Percentiles rank a stretch among this genome's conserved stretches.
Evolutionary conservation across 2,888 invertebrate species (phyloP).

Genomic region (Scaptomyza reducta): DNA sequence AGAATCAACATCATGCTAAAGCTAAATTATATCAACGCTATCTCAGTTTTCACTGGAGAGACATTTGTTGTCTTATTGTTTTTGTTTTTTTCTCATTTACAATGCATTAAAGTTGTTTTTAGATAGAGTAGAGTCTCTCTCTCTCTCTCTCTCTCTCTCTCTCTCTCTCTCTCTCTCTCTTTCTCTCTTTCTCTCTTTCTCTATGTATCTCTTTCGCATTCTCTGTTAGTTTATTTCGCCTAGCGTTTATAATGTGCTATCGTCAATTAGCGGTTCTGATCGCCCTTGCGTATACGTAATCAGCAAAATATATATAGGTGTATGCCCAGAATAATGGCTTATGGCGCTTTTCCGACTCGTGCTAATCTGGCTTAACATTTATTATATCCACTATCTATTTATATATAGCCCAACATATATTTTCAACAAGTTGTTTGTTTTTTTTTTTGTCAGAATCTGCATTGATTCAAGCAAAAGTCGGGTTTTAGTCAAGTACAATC

Average conservation of each 20-base stretch:
- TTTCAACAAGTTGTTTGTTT: no score
- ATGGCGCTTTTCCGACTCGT: constrained; percentile 1
- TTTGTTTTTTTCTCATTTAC: neutral
- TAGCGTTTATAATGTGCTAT: constrained; percentile 10
- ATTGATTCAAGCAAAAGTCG: no score
- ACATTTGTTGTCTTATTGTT: constrained; percentile 23
- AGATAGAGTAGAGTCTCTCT: neutral
- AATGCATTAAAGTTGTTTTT: constrained; percentile 4
- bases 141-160: neutral
- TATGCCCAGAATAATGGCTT: neutral
- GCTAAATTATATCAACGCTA: constrained; percentile 53
- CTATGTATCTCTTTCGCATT: neutral
- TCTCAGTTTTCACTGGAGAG: constrained; percentile 44
- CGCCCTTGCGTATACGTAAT: constrained; percentile 71
- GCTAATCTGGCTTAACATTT: constrained; percentile 9
- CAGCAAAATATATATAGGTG: neutral
- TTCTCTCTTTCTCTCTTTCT: constrained; percentile 3
- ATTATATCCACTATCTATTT: constrained; percentile 2
- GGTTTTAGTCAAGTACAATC: no score
- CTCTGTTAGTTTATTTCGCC: constrained; percentile 18
- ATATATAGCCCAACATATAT: no score
- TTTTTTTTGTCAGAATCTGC: neutral
- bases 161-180: neutral
- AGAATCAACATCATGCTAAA: constrained; percentile 64
- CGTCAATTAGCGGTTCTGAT: constrained; percentile 53